A percentile compares a stretch with the other conserved stretches of the same genome.
These are phyloP conservation scores for Lagocephalus sceleratus DNA, from an alignment of 2,797 vertebrate species.

Conservation along the genomic window DNA sequence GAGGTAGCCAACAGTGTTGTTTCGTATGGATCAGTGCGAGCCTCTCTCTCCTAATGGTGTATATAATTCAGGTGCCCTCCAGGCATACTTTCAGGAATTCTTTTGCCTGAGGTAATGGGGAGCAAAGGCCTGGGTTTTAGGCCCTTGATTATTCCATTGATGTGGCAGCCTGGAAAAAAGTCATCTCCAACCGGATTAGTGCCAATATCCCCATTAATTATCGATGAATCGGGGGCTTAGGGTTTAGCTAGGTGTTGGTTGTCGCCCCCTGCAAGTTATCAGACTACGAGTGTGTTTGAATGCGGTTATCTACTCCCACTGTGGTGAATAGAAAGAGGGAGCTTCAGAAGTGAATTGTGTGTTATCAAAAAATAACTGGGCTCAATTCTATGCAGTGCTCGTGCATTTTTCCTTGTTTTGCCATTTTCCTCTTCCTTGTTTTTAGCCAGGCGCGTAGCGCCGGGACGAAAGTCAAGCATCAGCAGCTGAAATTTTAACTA, in stretches of 20 bases:
- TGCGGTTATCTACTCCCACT: conserved; percentile 70
- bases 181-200: conserved; percentile 95
- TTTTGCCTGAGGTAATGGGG: conserved; percentile 99
- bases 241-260: conserved; percentile 79
- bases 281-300: conserved; percentile 72
- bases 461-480: conserved; percentile 79
- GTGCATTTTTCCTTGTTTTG: conserved; percentile 20
- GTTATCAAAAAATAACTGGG: conserved; percentile 89
- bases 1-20: conserved; percentile 78
- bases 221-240: conserved; percentile 89
- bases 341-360: conserved; percentile 86
- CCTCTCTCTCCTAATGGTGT: conserved; percentile 95
- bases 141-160: conserved; percentile 99
- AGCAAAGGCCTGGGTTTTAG: conserved; percentile 93
- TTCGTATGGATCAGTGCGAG: conserved; percentile 92
- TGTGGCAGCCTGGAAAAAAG: conserved; percentile 96
- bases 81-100: conserved; percentile 99
- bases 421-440: conserved; percentile 44
- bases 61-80: conserved; percentile 99
- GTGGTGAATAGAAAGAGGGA: conserved; percentile 73
- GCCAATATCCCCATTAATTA: conserved; percentile 99
- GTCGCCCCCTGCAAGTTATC: conserved; percentile 75
- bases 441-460: conserved; percentile 47
- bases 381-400: conserved; percentile 70
- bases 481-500: conserved; percentile 76